These are phyloP conservation scores for Peromyscus polionotus DNA, from an alignment of 2,113 vertebrate genomes.

Conservation along the genomic window DNA sequence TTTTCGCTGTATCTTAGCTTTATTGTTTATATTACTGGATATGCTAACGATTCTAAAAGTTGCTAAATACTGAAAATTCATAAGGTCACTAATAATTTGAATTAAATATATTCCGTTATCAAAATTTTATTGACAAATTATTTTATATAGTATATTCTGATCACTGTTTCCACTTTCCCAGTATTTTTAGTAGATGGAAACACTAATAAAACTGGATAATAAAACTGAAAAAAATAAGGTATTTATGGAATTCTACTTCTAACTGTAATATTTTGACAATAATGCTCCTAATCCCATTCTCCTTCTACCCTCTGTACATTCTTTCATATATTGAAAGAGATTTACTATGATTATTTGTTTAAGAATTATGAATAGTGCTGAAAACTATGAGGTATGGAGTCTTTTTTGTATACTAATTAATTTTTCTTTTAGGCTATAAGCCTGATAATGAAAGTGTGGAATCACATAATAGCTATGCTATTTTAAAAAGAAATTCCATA, in stretches of 20 bases:
- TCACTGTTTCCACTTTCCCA: not conserved
- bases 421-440: not conserved
- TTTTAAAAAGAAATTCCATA: not conserved
- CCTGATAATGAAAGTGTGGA: not conserved
- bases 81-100: not conserved
- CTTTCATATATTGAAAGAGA: not conserved
- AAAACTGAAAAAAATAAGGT: not conserved
- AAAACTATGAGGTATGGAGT: not conserved
- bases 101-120: not conserved
- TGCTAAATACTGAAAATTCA: not conserved
- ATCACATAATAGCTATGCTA: not conserved
- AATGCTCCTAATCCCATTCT: not conserved
- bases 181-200: too few species aligned
- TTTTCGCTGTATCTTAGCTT: too few species aligned
- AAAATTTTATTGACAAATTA: not conserved
- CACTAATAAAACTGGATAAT: not conserved
- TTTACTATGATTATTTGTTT: not conserved
- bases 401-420: not conserved
- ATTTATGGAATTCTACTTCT: not conserved
- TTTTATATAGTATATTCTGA: not conserved
- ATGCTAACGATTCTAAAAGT: not conserved
- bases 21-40: not conserved
- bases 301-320: not conserved
- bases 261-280: not conserved
- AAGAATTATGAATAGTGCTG: not conserved